phyloP scores from a whole-genome alignment of 2,797 vertebrate species.

The Leptodactylus fallax region DNA sequence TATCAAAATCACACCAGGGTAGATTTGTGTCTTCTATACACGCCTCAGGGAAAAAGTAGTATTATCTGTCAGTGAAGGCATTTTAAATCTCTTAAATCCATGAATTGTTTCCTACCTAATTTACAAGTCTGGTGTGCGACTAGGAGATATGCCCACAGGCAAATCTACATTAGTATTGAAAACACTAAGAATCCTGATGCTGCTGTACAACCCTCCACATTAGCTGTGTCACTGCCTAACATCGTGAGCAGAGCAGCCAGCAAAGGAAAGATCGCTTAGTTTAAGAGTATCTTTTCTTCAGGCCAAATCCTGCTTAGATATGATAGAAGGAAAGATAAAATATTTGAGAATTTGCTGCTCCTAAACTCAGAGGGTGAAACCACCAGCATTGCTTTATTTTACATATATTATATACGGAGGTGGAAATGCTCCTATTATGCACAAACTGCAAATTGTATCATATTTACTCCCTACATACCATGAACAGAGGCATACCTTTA shows the following conservation, averaged over 20 bases:
- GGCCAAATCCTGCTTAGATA: conserved; percentile 11
- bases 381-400: background rate
- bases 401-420: background rate
- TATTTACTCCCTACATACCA: background rate
- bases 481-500: background rate
- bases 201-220: conserved; percentile 25
- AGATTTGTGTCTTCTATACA: conserved; percentile 30
- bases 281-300: background rate
- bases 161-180: conserved; percentile 30
- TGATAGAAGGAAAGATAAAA: background rate
- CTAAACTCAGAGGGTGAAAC: background rate
- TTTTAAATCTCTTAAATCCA: conserved; percentile 51
- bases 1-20: conserved; percentile 26
- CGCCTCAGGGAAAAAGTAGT: conserved; percentile 22
- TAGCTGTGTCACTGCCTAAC: conserved; percentile 36
- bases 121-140: conserved; percentile 46
- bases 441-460: too few species aligned
- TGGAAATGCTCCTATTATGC: too few species aligned
- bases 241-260: background rate
- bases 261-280: background rate
- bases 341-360: background rate
- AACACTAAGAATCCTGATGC: conserved; percentile 24
- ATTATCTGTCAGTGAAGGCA: conserved; percentile 50
- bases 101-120: conserved; percentile 46
- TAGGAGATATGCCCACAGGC: conserved; percentile 41